Evolutionary conservation across 2,888 invertebrate species (phyloP).

Genomic region (Lasioglossum villosulum): DNA sequence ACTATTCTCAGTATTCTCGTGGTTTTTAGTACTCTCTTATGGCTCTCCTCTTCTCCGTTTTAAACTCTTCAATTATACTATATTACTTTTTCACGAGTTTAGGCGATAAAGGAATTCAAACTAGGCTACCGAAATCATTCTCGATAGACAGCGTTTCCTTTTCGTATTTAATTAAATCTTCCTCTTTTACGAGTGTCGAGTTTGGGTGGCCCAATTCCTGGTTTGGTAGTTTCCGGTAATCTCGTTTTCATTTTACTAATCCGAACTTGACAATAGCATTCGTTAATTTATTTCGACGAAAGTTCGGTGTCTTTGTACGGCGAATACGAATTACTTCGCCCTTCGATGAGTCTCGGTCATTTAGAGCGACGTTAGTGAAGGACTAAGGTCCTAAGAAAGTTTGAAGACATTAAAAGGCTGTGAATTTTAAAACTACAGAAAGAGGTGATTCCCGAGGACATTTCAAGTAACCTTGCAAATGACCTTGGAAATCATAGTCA

Average conservation of each 20-base stretch:
- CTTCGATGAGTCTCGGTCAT: too few species aligned
- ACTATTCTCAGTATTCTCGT: too few species aligned
- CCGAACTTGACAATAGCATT: not conserved
- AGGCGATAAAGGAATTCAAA: not conserved
- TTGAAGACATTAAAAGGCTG: too few species aligned
- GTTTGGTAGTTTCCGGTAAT: not conserved
- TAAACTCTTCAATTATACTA: not conserved
- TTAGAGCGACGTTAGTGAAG: too few species aligned
- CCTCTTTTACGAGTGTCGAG: not conserved
- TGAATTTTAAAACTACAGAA: too few species aligned
- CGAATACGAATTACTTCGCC: not conserved
- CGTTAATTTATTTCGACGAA: not conserved
- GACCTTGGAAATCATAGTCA: not conserved
- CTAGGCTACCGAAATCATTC: slow-evolving; percentile 1
- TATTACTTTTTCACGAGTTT: not conserved
- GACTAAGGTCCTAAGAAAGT: not conserved
- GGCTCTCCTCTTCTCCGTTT: too few species aligned
- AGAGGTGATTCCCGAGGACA: too few species aligned
- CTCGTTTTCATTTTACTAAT: not conserved
- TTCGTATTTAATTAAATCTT: not conserved
- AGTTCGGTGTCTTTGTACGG: not conserved
- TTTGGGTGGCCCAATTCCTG: not conserved
- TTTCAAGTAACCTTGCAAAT: too few species aligned
- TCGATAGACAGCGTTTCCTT: not conserved
- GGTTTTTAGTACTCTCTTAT: too few species aligned